These are phyloP conservation scores for Drosophila paulistorum DNA, from an alignment of 1,140 invertebrate genomes.

Conservation along the genomic window DNA sequence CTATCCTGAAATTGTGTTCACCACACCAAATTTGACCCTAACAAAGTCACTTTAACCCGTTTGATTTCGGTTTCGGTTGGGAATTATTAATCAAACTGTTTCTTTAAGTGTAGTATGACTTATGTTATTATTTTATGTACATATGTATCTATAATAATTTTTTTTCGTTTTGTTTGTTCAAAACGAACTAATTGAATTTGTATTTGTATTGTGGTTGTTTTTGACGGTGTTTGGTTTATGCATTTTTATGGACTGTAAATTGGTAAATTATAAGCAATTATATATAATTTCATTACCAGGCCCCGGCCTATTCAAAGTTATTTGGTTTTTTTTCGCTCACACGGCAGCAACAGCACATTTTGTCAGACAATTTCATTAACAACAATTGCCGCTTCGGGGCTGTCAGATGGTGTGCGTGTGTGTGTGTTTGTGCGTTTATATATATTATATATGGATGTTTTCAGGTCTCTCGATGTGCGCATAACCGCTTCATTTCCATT, in stretches of 20 bases:
- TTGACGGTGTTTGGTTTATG: slow-evolving; percentile 34
- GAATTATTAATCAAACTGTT: neutral
- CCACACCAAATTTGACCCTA: too few species aligned
- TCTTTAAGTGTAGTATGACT: neutral
- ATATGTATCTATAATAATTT: neutral
- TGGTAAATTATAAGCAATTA: slow-evolving; percentile 73
- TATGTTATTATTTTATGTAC: neutral
- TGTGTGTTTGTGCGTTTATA: slow-evolving; percentile 17
- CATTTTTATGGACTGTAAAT: slow-evolving; percentile 69
- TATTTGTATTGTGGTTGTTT: slow-evolving; percentile 41
- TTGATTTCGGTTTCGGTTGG: too few species aligned
- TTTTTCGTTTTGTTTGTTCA: slow-evolving; percentile 9
- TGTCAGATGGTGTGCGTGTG: neutral
- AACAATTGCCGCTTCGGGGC: slow-evolving; percentile 55
- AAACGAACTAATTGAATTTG: slow-evolving; percentile 52
- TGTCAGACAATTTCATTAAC: slow-evolving; percentile 70
- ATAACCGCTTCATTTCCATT: slow-evolving; percentile 47
- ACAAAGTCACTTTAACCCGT: too few species aligned
- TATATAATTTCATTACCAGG: slow-evolving; percentile 65
- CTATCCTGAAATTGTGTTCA: too few species aligned
- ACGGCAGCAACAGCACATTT: slow-evolving; percentile 55
- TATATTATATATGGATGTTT: slow-evolving; percentile 6
- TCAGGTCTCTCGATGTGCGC: slow-evolving; percentile 14
- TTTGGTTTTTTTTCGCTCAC: slow-evolving; percentile 28
- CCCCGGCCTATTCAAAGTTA: slow-evolving; percentile 30